Percentiles rank a stretch among this genome's conserved stretches.
Evolutionary conservation across 2,888 invertebrate genomes (phyloP).

Genomic region (Lithophane leautieri): DNA sequence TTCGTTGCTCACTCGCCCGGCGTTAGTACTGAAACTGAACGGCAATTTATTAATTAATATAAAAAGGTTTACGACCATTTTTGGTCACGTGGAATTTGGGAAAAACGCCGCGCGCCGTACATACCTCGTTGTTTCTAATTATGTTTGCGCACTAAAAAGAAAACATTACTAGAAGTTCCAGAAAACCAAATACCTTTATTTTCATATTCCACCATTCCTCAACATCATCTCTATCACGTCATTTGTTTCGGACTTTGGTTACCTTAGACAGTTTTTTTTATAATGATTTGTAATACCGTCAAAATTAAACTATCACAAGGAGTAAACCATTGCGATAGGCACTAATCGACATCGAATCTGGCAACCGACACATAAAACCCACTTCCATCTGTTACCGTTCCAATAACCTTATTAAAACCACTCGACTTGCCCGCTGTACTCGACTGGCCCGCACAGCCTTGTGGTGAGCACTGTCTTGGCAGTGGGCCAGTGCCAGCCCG

Average conservation of each 20-base stretch:
- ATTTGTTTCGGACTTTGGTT: background rate
- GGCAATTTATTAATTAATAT: conserved; percentile 34
- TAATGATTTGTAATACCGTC: background rate
- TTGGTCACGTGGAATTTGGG: background rate
- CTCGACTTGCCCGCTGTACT: conserved; percentile 1
- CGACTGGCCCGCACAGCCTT: conserved; percentile 44
- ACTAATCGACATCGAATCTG: conserved; percentile 1
- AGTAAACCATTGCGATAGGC: background rate
- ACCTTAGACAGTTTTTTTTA: too few relatives aligned
- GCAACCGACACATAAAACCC: conserved; percentile 8
- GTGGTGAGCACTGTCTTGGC: conserved; percentile 48
- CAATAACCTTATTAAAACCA: conserved; percentile 39
- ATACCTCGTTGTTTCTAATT: background rate
- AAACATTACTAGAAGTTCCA: background rate
- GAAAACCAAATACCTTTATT: background rate
- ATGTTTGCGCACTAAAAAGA: background rate
- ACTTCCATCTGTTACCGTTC: conserved; percentile 9
- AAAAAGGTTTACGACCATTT: conserved; percentile 26
- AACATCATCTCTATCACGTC: background rate
- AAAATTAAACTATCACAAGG: background rate
- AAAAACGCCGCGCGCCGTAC: background rate
- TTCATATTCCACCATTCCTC: too few relatives aligned
- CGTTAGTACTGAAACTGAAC: conserved; percentile 2
- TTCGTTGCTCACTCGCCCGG: background rate
- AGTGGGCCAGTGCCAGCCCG: conserved; percentile 42